Evolutionary conservation across 2,888 invertebrate genomes (phyloP), one percentile per base, ranked within the genome.

Genomic region (Rhagophthalmus giganteus): DNA sequence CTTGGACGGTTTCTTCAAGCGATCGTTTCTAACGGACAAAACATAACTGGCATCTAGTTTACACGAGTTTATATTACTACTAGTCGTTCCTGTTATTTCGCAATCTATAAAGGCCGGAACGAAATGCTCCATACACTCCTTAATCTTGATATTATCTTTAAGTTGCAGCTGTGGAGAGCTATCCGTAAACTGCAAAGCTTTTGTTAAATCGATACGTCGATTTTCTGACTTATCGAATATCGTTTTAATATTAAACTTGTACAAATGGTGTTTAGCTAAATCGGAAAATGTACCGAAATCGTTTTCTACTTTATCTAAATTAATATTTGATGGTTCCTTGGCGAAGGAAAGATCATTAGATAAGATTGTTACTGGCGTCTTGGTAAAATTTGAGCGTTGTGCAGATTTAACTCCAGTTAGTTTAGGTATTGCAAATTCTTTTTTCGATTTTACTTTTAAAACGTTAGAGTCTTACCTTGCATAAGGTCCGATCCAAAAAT

Each of bases 401-500:
- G 13, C 42, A 35, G n/a, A n/a, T n/a, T 48, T 54, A 2, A 54
- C 28, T 38, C 38, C 42, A 45, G 60, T 63, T 33, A 66, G 58
- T 59, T 65, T 66, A 2, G 67, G 68, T 41, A 66, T 59, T 7
- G 59, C 46, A 50, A 68, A 67, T 15, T 15, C 33, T 38, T 63
- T 60, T 12, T 53, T 8, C 7, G 49, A 44, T 45, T 31, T 52
- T 26, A 31, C 48, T 12, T 14, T 30, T 47, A 31, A 20, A 53
- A 41, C 46, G 38, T 50, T 62, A 53, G 65, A 69, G 75, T 74
- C 79, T 79, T 79, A 79, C 79, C 79, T 79, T 79, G 64, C 76
- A 57, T 65, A 69, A 72, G 64, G 57, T 62, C 57, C 57, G 64
- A 59, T 56, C 37, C 55, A 60, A 52, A 13, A 50, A 41, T 26